Conservation (phyloP, 2,113 vertebrate species). For the Orthonyx spaldingii region DNA sequence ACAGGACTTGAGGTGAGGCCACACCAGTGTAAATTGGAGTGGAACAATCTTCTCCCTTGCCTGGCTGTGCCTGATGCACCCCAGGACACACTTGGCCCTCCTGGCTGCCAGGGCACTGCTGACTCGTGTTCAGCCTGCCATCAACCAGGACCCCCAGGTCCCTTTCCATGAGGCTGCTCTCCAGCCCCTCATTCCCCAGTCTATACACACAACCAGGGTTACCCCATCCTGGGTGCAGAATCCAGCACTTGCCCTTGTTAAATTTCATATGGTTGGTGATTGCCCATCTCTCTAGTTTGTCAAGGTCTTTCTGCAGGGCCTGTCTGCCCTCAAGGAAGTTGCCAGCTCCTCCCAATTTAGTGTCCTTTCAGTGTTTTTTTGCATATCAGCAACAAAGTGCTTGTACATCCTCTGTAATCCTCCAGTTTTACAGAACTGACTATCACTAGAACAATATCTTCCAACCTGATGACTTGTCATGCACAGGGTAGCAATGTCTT, state of each 20-base stretch:
- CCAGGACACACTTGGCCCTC: rapidly evolving
- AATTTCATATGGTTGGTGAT: background rate
- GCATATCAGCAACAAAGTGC: background rate
- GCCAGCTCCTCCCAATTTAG: background rate
- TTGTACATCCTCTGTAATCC: background rate
- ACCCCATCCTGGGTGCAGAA: background rate
- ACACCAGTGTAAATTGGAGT: rapidly evolving
- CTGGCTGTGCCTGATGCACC: rapidly evolving
- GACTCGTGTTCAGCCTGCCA: background rate
- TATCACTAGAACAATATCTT: background rate
- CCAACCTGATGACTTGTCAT: background rate
- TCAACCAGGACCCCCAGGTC: rapidly evolving
- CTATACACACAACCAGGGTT: background rate
- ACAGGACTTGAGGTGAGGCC: rapidly evolving
- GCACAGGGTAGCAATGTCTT: background rate
- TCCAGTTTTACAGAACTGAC: background rate
- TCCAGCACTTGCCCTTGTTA: background rate
- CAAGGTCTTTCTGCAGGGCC: background rate
- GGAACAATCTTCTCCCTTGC: background rate
- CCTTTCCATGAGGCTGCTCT: background rate
- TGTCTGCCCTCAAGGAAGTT: background rate
- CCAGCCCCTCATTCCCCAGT: background rate
- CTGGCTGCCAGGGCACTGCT: background rate
- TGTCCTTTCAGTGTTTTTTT: background rate
- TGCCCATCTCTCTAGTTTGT: background rate